Base-by-base conservation (phyloP, 1,140 invertebrate species). In the Leguminivora glycinivorella region DNA sequence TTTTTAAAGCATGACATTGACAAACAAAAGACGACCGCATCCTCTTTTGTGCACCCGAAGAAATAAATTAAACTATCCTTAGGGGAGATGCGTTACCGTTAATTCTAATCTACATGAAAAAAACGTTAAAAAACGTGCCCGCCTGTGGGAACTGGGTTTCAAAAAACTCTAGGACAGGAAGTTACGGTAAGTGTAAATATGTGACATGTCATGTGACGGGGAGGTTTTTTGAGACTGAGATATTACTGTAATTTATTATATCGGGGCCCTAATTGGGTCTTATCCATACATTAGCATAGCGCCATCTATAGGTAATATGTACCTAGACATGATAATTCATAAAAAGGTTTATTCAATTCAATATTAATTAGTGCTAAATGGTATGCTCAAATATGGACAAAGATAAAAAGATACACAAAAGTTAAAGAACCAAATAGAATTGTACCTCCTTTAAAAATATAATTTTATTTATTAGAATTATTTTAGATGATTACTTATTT, bases 11-110 rank as follows among this genome's bases (percentile, higher is more conserved):
- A 68, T 85, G 73, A 82, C 81, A 83, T 75, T 68, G 70, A 76
- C 86, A 84, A 83, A 89, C 83, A 91, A 90, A 84, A 77, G 77
- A 72, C 75, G 79, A 89, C 89, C 89, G 85, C 88, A 89, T 88
- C 85, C 75, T 80, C 83, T 84, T 81, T 89, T 89, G 83, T 87
- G 76, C 75, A 77, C 67, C 81, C 72, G 76, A 83, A 86, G 88
- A 91, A 87, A 90, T 91, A 90, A 91, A 91, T 91, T 90, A 88
- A 86, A 89, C 80, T 84, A 88, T 88, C 84, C 86, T 89, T 88
- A 87, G 87, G 89, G 89, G 87, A 84, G 74, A 79, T 81, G 85
- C 82, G 86, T 88, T 89, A 91, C 89, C 89, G 89, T 91, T 91
- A 91, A 82, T 78, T 86, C 83, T 87, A 84, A 88, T 89, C 80